These are phyloP conservation scores for Apostichopus japonicus DNA, from an alignment of 35 echinoderm and acorn worm species.

Conservation along the genomic window DNA sequence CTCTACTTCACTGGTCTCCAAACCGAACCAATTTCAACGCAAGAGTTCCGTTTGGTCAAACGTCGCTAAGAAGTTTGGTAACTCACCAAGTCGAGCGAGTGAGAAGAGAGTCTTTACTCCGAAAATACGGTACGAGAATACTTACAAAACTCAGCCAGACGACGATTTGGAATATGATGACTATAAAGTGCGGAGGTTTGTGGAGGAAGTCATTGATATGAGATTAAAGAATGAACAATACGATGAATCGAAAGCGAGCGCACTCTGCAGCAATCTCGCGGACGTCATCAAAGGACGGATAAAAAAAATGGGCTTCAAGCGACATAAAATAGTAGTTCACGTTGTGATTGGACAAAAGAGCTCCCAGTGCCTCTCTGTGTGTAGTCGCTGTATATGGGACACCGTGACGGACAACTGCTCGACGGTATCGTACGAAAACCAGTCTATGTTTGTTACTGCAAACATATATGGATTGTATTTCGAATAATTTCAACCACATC, in stretches of 20 bases:
- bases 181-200: slow-evolving; percentile 64
- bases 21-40: not conserved
- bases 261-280: slow-evolving; percentile 66
- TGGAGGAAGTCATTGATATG: slow-evolving; percentile 65
- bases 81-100: not conserved
- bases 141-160: slow-evolving; percentile 72
- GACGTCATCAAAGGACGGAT: slow-evolving; percentile 83
- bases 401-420: slow-evolving; percentile 66
- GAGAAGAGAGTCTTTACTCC: slow-evolving; percentile 50
- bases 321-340: slow-evolving; percentile 86
- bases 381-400: slow-evolving; percentile 82
- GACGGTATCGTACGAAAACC: slow-evolving; percentile 71
- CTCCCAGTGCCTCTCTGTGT: slow-evolving; percentile 55
- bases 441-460: slow-evolving; percentile 69
- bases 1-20: not conserved
- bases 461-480: slow-evolving; percentile 83
- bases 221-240: slow-evolving; percentile 76
- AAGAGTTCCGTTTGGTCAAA: slow-evolving; percentile 64
- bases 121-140: slow-evolving; percentile 78
- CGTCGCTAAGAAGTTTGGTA: slow-evolving; percentile 57
- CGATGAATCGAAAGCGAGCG: slow-evolving; percentile 49
- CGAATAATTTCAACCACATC: not conserved
- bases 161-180: slow-evolving; percentile 55
- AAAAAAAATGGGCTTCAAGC: slow-evolving; percentile 77
- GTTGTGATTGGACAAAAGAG: slow-evolving; percentile 72